Conservation (phyloP, 2,113 vertebrate genomes). For the Saguinus imperator region DNA sequence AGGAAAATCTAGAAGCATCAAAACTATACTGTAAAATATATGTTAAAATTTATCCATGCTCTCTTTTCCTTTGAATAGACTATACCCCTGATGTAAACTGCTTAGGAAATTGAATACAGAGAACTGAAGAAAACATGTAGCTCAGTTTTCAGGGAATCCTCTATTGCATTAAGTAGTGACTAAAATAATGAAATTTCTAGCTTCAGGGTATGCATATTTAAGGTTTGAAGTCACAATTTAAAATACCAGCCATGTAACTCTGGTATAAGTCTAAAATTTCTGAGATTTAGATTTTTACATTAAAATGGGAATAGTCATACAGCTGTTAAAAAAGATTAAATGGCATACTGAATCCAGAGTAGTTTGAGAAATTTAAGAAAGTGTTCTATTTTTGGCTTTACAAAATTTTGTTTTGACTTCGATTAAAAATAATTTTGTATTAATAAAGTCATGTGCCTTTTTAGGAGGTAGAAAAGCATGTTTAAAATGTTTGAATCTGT, state of each 20-base stretch:
- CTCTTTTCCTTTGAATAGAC: neutral
- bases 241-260: neutral
- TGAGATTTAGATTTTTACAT: constrained; percentile 2
- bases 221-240: neutral
- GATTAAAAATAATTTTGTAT: neutral
- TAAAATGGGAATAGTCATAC: neutral
- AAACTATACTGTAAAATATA: neutral
- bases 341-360: neutral
- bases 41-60: neutral
- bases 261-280: neutral
- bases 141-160: neutral
- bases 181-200: constrained; percentile 14
- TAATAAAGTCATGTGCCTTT: neutral
- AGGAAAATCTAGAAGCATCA: constrained; percentile 20
- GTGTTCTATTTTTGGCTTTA: neutral
- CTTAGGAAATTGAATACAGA: neutral
- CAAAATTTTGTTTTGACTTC: constrained; percentile 20
- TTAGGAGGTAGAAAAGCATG: neutral
- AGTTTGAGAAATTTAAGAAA: neutral
- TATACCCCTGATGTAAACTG: neutral
- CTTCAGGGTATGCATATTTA: neutral
- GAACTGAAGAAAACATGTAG: neutral
- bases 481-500: neutral
- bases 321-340: neutral
- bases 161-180: neutral